Conservation (phyloP, 2,797 vertebrate genomes). For the Coregonus suidteri region DNA sequence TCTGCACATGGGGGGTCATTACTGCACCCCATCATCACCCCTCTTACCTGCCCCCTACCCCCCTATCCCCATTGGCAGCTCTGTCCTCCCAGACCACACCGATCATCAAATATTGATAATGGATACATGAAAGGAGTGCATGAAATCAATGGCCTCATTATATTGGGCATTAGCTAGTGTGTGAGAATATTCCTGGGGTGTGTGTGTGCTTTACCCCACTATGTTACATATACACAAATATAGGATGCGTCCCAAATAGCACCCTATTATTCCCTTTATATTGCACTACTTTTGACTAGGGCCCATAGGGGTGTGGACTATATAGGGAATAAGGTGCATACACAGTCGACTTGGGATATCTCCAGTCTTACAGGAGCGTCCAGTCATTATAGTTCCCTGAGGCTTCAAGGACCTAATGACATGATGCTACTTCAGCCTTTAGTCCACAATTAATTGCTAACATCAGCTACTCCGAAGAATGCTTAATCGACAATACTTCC, state of each 20-base stretch:
- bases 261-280: too few species aligned
- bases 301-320: too few species aligned
- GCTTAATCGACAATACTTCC: background rate
- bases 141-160: conserved; percentile 71
- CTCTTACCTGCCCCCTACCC: background rate
- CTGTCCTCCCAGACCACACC: conserved; percentile 54
- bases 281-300: background rate
- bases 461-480: background rate
- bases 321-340: too few species aligned
- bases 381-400: background rate
- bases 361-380: too few species aligned
- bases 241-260: too few species aligned
- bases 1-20: conserved; percentile 58
- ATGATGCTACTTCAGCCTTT: background rate
- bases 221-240: too few species aligned
- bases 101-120: conserved; percentile 77
- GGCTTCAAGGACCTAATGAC: background rate
- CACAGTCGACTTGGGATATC: too few species aligned
- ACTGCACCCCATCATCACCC: conserved; percentile 7
- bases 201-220: background rate
- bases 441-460: background rate
- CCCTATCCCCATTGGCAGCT: conserved; percentile 51
- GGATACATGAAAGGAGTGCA: conserved; percentile 68
- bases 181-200: conserved; percentile 13
- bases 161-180: conserved; percentile 41